Base-by-base conservation (phyloP, 2,888 invertebrate genomes). In the Cantharis rufa region DNA sequence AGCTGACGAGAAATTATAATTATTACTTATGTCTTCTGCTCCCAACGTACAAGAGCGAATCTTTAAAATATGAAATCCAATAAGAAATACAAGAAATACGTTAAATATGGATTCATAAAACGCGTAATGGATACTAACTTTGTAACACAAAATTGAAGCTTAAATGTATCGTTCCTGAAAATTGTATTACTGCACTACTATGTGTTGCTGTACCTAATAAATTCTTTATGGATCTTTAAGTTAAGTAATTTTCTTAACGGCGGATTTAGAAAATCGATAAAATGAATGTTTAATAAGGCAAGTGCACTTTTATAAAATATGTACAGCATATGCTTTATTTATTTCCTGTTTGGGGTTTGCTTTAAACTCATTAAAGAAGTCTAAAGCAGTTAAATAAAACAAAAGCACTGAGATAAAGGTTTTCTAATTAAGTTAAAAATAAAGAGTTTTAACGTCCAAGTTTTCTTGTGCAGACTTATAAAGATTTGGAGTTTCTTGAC, bases 301-400 rank as follows among this genome's bases (percentile, higher is more conserved):
- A 48, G 48, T 48, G 48, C 48, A n/a, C 1, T 48, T 48, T 48
- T 48, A 48, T 7, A 48, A 48, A 48, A 48, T 11, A 7, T 48
- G n/a, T n/a, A 7, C 2, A 3, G 7, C n/a, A n/a, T 48, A 48
- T 48, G 48, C 66, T 64, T 27, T 69, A 73, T 73, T 73, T 73
- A 73, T 73, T 69, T 69, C 63, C 27, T 69, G 61, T 73, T 73
- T 73, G 62, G 62, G 69, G 21, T 27, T 73, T 69, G 63, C 62
- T 73, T 73, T 68, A 62, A 62, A 69, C 69, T 73, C 73, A 73
- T 73, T 73, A 73, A 68, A 69, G 69, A 73, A 68, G 73, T 73
- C 62, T 69, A 73, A 73, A 69, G 69, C 62, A 73, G 73, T 69
- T 69, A 69, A 69, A 62, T 61, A 66, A 69, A 73, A 73, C 66